Base-by-base conservation (phyloP, 1,140 invertebrate genomes). In the Andrena cerasifolii region DNA sequence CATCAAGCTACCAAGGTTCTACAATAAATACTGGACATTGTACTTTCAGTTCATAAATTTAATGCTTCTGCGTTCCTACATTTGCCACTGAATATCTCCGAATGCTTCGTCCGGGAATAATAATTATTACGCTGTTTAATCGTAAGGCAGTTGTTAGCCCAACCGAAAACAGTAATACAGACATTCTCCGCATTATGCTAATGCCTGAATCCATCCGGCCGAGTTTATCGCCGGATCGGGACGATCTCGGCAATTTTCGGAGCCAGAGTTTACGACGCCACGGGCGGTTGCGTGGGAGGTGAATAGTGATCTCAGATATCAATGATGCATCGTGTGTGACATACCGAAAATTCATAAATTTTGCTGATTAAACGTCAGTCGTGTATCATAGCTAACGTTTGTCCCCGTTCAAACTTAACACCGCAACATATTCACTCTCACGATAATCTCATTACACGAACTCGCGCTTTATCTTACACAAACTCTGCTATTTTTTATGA, bases 101-200 rank as follows among this genome's bases (percentile, higher is more conserved):
- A 31, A 31, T n/a, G 18, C 7, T 8, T 4, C 43, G 16, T 45
- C 12, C 12, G 21, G 24, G 14, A 31, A 21, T 58, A 45, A 71
- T 28, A 31, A 71, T 43, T 59, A 43, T 28, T 71, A 26, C 4
- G 1, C 8, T 33, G 45, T 62, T 63, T 36, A 62, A 62, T 73
- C 70, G 10, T 21, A 12, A 24, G 33, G 21, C 1, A 36, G 33
- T 18, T 7, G 59, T 40, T 36, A 31, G 12, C 10, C 18, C 14
- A 6, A 16, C 43, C 49, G 79, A 49, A 45, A 70, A n/a, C 62
- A 49, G 26, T 67, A 59, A 80, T 75, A 61, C 26, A 47, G 61
- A 63, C 65, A 53, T 77, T 65, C 56, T 14, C 21, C 21, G 63
- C 43, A 83, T 82, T 83, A 78, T 82, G 67, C n/a, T 70, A 78